Conservation (phyloP, 2,797 vertebrate genomes). For the Oreochromis mossambicus region DNA sequence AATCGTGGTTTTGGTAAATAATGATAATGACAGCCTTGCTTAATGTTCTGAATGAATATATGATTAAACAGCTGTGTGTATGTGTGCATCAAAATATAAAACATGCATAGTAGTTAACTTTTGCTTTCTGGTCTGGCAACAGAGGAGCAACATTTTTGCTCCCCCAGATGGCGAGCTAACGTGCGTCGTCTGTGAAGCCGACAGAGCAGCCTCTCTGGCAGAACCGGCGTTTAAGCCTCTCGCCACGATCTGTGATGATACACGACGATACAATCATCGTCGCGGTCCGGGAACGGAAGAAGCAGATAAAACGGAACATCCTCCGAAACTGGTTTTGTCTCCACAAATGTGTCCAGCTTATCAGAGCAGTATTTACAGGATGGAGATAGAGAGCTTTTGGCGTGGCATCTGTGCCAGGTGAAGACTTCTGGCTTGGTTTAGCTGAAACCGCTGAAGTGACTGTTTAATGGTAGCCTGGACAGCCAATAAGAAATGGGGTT, state of each 20-base stretch:
- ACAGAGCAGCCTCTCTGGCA: constrained; percentile 53
- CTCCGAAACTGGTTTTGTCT: constrained; percentile 14
- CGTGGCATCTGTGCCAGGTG: background rate
- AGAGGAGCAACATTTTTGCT: constrained; percentile 46
- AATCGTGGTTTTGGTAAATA: background rate
- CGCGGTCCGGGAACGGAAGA: constrained; percentile 36
- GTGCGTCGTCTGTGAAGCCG: constrained; percentile 40
- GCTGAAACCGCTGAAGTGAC: background rate
- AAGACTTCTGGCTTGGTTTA: constrained; percentile 23
- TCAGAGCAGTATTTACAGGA: constrained; percentile 5
- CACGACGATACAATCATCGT: constrained; percentile 59
- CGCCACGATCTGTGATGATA: constrained; percentile 59
- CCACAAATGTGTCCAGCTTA: background rate
- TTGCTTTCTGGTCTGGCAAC: constrained; percentile 42
- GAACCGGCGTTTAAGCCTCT: constrained; percentile 61
- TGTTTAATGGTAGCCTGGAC: background rate
- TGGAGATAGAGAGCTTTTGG: background rate
- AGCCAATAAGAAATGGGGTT: background rate
- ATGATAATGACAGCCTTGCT: background rate
- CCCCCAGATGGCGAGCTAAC: constrained; percentile 57
- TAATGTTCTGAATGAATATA: background rate
- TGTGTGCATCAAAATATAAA: background rate
- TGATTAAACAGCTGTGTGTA: background rate
- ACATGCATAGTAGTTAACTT: constrained; percentile 3
- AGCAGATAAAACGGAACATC: constrained; percentile 46